These are phyloP conservation scores for Drosophila nigricruria DNA, from an alignment of 2,888 invertebrate genomes.

Conservation along the genomic window DNA sequence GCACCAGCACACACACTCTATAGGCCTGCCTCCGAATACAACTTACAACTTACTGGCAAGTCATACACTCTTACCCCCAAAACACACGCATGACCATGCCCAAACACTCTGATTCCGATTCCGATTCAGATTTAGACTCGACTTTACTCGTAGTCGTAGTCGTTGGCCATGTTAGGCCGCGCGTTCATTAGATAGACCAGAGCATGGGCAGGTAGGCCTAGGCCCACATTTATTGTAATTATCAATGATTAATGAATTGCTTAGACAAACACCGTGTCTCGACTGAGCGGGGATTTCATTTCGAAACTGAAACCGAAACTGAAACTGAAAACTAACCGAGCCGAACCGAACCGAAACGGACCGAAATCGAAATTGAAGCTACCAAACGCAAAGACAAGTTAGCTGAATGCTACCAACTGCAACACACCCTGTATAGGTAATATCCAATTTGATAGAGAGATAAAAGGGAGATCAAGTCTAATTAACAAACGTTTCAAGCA, in stretches of 20 bases:
- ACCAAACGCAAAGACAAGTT: too few species aligned
- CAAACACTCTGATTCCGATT: constrained; percentile 1
- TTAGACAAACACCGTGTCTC: constrained; percentile 71
- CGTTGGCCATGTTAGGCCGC: constrained; percentile 13
- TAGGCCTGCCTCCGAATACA: constrained; percentile 27
- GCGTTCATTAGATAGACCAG: constrained; percentile 57
- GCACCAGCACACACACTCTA: background rate
- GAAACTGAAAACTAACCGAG: constrained; percentile 7
- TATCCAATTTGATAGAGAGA: background rate
- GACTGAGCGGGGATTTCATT: constrained; percentile 36
- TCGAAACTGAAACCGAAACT: constrained; percentile 29
- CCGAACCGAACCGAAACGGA: constrained; percentile 7
- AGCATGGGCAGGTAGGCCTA: constrained; percentile 47
- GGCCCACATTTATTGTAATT: constrained; percentile 80
- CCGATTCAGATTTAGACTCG: constrained; percentile 10
- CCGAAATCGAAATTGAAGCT: constrained; percentile 22
- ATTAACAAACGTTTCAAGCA: too few species aligned
- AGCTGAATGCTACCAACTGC: background rate
- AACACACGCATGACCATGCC: background rate
- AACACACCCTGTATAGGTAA: constrained; percentile 1
- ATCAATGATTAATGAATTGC: constrained; percentile 82
- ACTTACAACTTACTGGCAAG: constrained; percentile 37
- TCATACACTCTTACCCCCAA: constrained; percentile 2
- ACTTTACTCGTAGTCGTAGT: constrained; percentile 5
- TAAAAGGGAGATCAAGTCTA: too few species aligned